Evolutionary conservation across 2,888 invertebrate genomes (phyloP), one percentile per base, ranked within the genome.

Genomic region (Dryococelus australis): DNA sequence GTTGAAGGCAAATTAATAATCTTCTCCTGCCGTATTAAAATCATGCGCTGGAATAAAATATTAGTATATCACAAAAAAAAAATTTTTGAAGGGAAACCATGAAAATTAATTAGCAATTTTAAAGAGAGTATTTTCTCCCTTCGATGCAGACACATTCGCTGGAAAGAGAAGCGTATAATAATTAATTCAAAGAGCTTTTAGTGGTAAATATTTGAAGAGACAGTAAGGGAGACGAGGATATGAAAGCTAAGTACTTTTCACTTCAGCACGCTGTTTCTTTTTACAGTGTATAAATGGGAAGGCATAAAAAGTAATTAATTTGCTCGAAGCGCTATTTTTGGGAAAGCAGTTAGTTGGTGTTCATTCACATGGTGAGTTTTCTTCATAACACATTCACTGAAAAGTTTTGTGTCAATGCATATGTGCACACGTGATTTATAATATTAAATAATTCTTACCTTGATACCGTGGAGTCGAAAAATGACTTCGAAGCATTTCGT

Each of bases 111-210:
- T 65, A 65, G 65, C n/a, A 9, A 0, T 24, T 65, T n/a, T 65
- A 20, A 65, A 65, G 65, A 24, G 65, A 65, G n/a, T n/a, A 24
- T 65, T 65, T n/a, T n/a, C 20, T n/a, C 13, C 65, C 65, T 8
- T 65, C 16, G 65, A 20, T 65, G 65, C 24, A 65, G 6, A 65
- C 51, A 12, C 51, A 51, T 51, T 20, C 8, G 65, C 65, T 24
- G 65, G 20, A n/a, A 65, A 65, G 8, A 65, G n/a, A 65, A 65
- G 65, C 65, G n/a, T 16, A n/a, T 65, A 20, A 65, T 65, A 24
- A 24, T n/a, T 65, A n/a, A 65, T 65, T 65, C 65, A 65, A 24
- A 65, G 65, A 65, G 65, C 65, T 65, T 65, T 65, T 65, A 65
- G 65, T n/a, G 6, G 65, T 65, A 12, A 65, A 65, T 65, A 24